Conservation (phyloP, 2,113 vertebrate species). For the Numida meleagris region DNA sequence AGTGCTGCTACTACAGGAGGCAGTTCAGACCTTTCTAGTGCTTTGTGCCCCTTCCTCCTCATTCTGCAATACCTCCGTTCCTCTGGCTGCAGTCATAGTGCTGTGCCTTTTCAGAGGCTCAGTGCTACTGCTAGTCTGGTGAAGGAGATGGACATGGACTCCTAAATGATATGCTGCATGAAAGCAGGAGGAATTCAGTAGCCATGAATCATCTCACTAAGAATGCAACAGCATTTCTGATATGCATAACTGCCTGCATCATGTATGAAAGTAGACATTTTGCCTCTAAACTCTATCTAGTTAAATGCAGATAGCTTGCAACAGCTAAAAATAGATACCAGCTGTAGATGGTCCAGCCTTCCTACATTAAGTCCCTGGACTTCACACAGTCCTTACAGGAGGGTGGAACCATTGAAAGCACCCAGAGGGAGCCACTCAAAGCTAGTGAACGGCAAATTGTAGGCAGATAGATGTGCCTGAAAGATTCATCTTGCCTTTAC, state of each 20-base stretch:
- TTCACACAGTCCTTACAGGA: not conserved
- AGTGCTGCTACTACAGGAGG: too few species aligned
- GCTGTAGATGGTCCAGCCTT: not conserved
- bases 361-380: not conserved
- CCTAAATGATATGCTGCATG: not conserved
- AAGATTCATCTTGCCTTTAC: not conserved
- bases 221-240: not conserved
- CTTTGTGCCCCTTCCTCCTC: not conserved
- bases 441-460: not conserved
- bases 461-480: not conserved
- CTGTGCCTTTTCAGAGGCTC: not conserved
- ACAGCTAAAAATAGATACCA: not conserved
- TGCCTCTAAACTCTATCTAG: not conserved
- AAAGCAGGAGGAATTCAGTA: not conserved
- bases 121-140: not conserved
- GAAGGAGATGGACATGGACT: not conserved
- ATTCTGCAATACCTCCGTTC: not conserved
- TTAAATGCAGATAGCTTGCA: not conserved
- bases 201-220: not conserved
- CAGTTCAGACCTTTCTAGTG: not conserved
- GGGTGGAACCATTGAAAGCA: not conserved
- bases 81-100: fast-evolving
- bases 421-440: not conserved
- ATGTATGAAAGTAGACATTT: not conserved
- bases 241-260: not conserved